phyloP scores from a whole-genome alignment of 2,797 vertebrate species.

The Stomatorhinus walkeri region DNA sequence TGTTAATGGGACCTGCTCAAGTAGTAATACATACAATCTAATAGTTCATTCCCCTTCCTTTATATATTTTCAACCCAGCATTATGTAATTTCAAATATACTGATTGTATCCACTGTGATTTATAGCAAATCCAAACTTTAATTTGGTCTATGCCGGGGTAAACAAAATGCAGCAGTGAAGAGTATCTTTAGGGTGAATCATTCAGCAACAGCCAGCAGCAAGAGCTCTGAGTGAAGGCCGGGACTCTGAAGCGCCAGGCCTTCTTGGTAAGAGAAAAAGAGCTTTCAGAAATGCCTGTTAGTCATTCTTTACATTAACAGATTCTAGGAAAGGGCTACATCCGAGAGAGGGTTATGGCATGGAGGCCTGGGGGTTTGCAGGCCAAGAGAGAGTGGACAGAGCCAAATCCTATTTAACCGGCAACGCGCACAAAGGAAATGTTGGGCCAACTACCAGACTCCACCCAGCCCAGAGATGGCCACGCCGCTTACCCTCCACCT shows the following conservation, averaged over 20 bases:
- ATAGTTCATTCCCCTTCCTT: background rate
- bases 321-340: background rate
- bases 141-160: background rate
- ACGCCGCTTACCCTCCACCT: background rate
- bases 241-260: background rate
- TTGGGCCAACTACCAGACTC: background rate
- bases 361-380: background rate
- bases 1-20: background rate
- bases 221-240: background rate
- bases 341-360: background rate
- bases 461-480: background rate
- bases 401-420: background rate
- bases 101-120: conserved; percentile 1
- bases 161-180: conserved; percentile 5
- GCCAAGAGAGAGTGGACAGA: background rate
- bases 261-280: background rate
- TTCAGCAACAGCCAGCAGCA: background rate
- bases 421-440: background rate
- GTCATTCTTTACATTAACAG: background rate
- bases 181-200: background rate
- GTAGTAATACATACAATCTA: background rate
- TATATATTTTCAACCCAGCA: background rate
- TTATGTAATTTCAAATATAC: background rate
- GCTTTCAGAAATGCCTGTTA: background rate
- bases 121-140: background rate